Evolutionary conservation across 30 jellyfish, hydroid and myxozoan species (phyloP).

Genomic region (Morbakka virulenta): DNA sequence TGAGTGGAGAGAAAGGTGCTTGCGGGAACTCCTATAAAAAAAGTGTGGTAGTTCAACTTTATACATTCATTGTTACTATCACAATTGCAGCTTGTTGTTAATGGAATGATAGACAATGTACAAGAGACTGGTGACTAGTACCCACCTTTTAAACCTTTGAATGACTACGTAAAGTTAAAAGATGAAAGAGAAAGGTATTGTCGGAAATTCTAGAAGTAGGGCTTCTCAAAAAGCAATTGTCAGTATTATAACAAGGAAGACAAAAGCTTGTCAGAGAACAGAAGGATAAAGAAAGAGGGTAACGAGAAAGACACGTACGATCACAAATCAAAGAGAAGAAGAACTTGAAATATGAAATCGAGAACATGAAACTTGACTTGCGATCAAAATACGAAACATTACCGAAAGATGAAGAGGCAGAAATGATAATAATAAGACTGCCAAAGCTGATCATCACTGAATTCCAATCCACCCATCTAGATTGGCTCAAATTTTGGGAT

Average conservation of each 20-base stretch:
- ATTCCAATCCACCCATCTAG: slow-evolving; percentile 24
- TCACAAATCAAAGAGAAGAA: slow-evolving; percentile 23
- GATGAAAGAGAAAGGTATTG: slow-evolving; percentile 8
- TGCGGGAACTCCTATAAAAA: no score
- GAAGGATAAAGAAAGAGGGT: slow-evolving; percentile 14
- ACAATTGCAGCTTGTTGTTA: no score
- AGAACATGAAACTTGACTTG: slow-evolving; percentile 29
- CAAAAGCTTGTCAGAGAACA: no score
- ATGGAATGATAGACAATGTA: no score
- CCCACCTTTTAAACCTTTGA: slow-evolving; percentile 20
- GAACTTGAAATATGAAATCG: slow-evolving; percentile 29
- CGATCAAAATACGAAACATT: no score
- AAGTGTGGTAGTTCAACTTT: no score
- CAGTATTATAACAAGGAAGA: no score
- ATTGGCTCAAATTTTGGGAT: slow-evolving; percentile 25
- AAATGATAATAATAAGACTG: slow-evolving; percentile 7
- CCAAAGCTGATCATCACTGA: slow-evolving; percentile 39
- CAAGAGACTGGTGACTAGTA: no score
- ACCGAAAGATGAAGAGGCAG: no score
- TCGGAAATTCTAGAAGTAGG: slow-evolving; percentile 1
- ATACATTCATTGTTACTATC: no score
- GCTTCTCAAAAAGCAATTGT: no score
- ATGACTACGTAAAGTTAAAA: slow-evolving; percentile 13
- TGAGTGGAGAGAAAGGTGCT: no score
- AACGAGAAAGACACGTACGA: slow-evolving; percentile 25